These are phyloP conservation scores for Ischnus inquisitorius DNA, from an alignment of 2,888 invertebrate genomes.

Conservation along the genomic window DNA sequence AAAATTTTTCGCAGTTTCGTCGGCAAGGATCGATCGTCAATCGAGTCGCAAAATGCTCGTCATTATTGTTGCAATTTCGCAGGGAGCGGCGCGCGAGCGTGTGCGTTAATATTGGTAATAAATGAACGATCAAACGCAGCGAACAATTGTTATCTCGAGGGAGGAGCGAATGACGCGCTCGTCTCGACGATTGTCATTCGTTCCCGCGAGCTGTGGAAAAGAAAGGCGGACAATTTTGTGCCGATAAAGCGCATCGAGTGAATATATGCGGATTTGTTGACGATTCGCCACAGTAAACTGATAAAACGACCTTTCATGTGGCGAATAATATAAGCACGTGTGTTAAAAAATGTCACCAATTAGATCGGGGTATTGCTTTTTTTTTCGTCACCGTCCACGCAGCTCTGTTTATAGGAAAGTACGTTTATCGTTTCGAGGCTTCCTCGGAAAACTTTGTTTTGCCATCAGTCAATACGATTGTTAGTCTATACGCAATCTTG, in stretches of 20 bases:
- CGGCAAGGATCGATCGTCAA: too few relatives aligned
- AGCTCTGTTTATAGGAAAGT: too few relatives aligned
- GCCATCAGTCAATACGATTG: too few relatives aligned
- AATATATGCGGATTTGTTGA: slow-evolving; percentile 42
- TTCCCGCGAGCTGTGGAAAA: slow-evolving; percentile 17
- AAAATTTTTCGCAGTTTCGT: too few relatives aligned
- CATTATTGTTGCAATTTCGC: not conserved
- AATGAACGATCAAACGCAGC: not conserved
- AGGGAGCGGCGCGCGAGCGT: too few relatives aligned
- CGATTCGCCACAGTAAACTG: slow-evolving; percentile 38
- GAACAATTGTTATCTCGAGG: slow-evolving; percentile 55
- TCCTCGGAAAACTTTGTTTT: too few relatives aligned
- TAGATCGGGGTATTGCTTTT: too few relatives aligned
- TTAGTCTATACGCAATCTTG: too few relatives aligned
- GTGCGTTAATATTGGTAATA: not conserved
- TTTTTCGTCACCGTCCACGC: too few relatives aligned
- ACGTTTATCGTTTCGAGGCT: too few relatives aligned
- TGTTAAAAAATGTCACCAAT: too few relatives aligned
- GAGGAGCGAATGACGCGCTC: slow-evolving; percentile 59
- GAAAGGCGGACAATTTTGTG: slow-evolving; percentile 30
- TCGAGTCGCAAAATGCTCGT: not conserved
- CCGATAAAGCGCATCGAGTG: not conserved
- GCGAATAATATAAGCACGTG: slow-evolving; percentile 12
- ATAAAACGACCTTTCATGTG: slow-evolving; percentile 30
- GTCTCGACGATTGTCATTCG: slow-evolving; percentile 54